Evolutionary conservation across 1,140 invertebrate genomes (phyloP), one percentile per base, ranked within the genome.

Genomic region (Tetramorium simillimum): DNA sequence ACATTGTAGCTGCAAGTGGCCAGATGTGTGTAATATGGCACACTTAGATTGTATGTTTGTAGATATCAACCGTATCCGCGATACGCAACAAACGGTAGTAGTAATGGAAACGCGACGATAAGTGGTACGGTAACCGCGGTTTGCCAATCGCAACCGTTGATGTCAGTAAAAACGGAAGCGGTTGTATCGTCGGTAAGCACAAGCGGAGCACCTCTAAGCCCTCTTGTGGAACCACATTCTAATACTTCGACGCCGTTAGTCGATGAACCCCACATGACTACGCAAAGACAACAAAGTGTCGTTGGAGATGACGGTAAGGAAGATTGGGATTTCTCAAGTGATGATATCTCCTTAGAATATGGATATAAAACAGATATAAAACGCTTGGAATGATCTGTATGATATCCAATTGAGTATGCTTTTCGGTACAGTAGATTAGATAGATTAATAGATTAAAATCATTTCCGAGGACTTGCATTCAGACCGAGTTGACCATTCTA

Each of bases 211-310:
- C 94, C 95, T 12, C 70, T 95, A 6, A 95, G 95, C 89, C 95
- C 95, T 28, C 90, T 94, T 9, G 92, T 93, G 37, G 96, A 97
- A 89, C 95, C 96, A 5, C 96, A 96, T 94, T 96, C 96, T 28
- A 96, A 96, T 92, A 96, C 96, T 0, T 96, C 96, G 81, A 97
- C 96, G 40, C 96, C 96, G 37, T 92, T 96, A 72, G 96, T 96
- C 37, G 96, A 97, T 86, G 96, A 97, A 88, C 94, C 96, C 16
- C 96, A 94, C 46, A 92, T 95, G 88, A 93, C 92, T 21, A 93
- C 91, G 70, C 94, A 94, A 37, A 92, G 95, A 70, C 95, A 95
- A 81, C 93, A 94, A 70, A 95, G 93, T 76, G 93, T 92, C 18
- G 92, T 92, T 49, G 92, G 92, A 33, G 95, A 95, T 73, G 95